phyloP scores from a whole-genome alignment of 1,140 invertebrate genomes.

The Leptinotarsa undecemlineata region DNA sequence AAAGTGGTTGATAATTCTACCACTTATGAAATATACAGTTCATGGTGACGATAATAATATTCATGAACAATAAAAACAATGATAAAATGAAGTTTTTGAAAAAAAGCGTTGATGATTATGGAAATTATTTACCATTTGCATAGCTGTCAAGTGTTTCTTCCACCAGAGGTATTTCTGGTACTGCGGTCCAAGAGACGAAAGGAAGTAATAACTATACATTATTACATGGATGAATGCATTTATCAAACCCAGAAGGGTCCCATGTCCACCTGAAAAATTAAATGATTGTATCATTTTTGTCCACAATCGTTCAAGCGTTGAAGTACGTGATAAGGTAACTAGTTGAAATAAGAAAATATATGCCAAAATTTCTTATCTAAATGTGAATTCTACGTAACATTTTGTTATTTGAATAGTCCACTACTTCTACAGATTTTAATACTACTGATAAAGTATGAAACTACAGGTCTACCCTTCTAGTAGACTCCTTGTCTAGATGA shows the following conservation, averaged over 20 bases:
- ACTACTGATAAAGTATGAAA: too few relatives aligned
- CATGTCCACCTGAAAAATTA: slow-evolving; percentile 71
- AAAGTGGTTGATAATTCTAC: too few relatives aligned
- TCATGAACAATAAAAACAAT: too few relatives aligned
- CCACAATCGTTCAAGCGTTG: too few relatives aligned
- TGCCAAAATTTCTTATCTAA: neutral
- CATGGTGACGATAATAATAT: too few relatives aligned
- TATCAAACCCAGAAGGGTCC: slow-evolving; percentile 78
- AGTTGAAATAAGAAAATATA: neutral
- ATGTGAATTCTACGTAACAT: neutral
- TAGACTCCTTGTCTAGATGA: too few relatives aligned
- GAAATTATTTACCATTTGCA: slow-evolving; percentile 73
- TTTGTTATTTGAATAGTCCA: neutral
- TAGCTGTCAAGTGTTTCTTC: slow-evolving; percentile 85
- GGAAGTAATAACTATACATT: slow-evolving; percentile 85
- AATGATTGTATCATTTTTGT: neutral
- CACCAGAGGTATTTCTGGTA: slow-evolving; percentile 89
- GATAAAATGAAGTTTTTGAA: too few relatives aligned
- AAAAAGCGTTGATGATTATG: neutral
- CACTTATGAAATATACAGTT: too few relatives aligned
- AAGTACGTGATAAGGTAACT: too few relatives aligned
- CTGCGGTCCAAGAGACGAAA: slow-evolving; percentile 78
- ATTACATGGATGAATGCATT: slow-evolving; percentile 83
- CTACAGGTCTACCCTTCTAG: too few relatives aligned
- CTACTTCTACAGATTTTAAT: too few relatives aligned